Evolutionary conservation across 1,140 invertebrate genomes (phyloP), one percentile per base, ranked within the genome.

Genomic region (Brachionus rotundiformis): DNA sequence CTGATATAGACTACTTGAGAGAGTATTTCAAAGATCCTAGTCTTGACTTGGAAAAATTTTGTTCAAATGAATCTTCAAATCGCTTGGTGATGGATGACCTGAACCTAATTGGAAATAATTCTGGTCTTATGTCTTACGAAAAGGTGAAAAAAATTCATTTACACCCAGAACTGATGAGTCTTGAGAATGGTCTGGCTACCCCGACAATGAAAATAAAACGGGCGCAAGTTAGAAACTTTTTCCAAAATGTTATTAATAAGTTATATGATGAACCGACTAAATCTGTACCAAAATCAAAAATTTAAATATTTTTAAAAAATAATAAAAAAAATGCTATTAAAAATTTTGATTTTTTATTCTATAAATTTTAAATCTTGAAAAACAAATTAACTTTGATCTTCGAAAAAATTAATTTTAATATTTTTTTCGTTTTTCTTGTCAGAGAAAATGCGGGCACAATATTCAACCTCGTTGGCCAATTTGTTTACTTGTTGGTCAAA

Each of bases 141-240:
- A 54, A 59, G 41, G 76, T 79, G 13, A 19, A 11, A 44, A 29
- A 81, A 31, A 54, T 81, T 83, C 94, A 95, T 88, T 88, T 99
- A 27, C 93, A 95, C 88, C 92, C 94, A 3, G 94, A 96, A 88
- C 92, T 92, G 68, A 98, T 98, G 89, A 95, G 95, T 44, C 92
- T 98, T 65, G 95, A 98, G 89, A 98, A 99, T 88, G 95, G 94
- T 82, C 91, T 99, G 16, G 89, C 99, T 27, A 98, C 97, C 39
- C 96, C 97, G 41, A 98, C 96, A 54, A 90, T 98, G 86, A 99
- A 99, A 89, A 92, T 93, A 82, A 98, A 97, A 89, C 90, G 95
- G 87, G 13, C 7, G n/a, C 10, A 81, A 33, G 19, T 81, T 7
- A 41, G 54, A 29, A 63, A 65, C 59, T 81, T 44, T 68, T 81